phyloP scores from a whole-genome alignment of 2,888 invertebrate genomes.

The Drosophila algonquin region DNA sequence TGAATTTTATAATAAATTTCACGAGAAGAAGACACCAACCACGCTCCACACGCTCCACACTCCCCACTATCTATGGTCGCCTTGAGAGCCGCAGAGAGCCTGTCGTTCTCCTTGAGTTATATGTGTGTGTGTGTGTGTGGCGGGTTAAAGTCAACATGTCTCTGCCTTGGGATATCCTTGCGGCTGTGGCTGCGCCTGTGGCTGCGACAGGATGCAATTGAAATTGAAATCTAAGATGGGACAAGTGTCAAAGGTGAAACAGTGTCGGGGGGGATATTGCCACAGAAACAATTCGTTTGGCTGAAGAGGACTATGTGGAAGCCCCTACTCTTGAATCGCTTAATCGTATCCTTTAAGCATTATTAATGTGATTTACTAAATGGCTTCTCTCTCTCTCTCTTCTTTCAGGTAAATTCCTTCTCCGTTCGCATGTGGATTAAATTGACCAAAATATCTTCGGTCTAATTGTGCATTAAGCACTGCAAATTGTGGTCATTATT shows the following conservation, averaged over 20 bases:
- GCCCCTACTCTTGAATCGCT: not conserved
- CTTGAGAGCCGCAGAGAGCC: not conserved
- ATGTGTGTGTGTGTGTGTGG: constrained; percentile 3
- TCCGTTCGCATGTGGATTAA: constrained; percentile 35
- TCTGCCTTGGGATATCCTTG: constrained; percentile 14
- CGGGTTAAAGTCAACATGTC: constrained; percentile 74
- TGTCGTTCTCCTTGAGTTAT: constrained; percentile 38
- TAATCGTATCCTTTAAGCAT: too few species aligned
- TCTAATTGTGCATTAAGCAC: constrained; percentile 71
- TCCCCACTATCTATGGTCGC: not conserved
- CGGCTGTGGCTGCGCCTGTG: not conserved
- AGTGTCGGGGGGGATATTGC: constrained; percentile 3
- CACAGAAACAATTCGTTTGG: not conserved
- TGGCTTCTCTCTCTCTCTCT: constrained; percentile 3
- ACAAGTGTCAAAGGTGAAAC: constrained; percentile 16
- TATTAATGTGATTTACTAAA: not conserved
- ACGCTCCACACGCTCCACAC: too few species aligned
- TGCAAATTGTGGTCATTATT: constrained; percentile 57
- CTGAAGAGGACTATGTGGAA: not conserved
- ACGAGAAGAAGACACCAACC: constrained; percentile 40
- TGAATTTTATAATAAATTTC: constrained; percentile 76
- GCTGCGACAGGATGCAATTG: constrained; percentile 18
- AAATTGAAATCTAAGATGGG: constrained; percentile 33
- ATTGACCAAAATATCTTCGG: constrained; percentile 43
- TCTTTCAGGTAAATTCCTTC: constrained; percentile 23